Base-by-base conservation (phyloP, 2,113 vertebrate species). In the Phaethornis superciliosus region DNA sequence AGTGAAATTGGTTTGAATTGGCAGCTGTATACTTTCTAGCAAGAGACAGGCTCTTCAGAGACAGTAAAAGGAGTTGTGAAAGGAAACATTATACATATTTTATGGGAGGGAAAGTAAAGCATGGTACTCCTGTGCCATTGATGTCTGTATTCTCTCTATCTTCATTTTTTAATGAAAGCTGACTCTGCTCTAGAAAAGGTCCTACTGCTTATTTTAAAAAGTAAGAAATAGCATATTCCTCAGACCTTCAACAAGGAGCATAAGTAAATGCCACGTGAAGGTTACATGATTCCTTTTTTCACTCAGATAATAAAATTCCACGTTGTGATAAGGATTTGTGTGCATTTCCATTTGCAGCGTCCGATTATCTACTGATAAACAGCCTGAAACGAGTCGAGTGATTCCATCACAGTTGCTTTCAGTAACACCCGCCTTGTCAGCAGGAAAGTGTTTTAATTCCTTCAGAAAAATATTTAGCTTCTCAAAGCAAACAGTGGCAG, bases 291-390 rank as follows among this genome's bases (percentile, higher is more conserved):
- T 60, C 33, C 33, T 63, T 75, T 90, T 67, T 58, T 77, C 5
- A 4, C 47, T 85, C 28, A 30, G 85, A 32, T 79, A 84, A 49
- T 40, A 55, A 87, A 93, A 83, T 11, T 28, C 23, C 70, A 52
- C 6, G 2, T 51, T 6, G 35, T 59, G 85, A 52, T 72, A 85
- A 80, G 18, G 74, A 54, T 44, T 42, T 76, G 80, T 47, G 49
- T 92, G 80, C 56, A 37, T 94, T 96, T 96, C 94, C 94, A 92
- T 93, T 90, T 87, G 70, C 85, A 71, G 11, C 60, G 4, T 65
- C 60, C 70, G 62, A 63, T 93, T 65, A 78, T 88, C 85, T 71
- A 69, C 78, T 46, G 86, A 80, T 77, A 59, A 85, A 94, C 11
- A 93, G 4, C 60, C 55, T 40, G n/a, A 74, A 74, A 10, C 22